Base-by-base conservation (phyloP, 1,140 invertebrate species). In the Gryllus bimaculatus region DNA sequence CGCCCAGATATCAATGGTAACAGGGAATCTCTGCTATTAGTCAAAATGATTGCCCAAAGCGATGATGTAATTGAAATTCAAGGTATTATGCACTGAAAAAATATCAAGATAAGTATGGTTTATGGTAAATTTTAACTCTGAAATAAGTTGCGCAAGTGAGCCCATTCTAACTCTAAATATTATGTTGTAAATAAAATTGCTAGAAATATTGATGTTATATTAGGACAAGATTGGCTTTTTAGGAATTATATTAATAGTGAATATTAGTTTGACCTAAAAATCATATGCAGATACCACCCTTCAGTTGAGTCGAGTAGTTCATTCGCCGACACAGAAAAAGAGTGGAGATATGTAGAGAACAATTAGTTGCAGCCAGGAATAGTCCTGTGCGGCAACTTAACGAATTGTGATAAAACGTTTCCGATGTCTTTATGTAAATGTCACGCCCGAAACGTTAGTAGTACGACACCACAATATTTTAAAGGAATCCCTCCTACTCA, bases 211-310 rank as follows among this genome's bases (percentile, higher is more conserved):
- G 4, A 76, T 47, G 8, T 76, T 7, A 76, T 76, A 10, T n/a
- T 76, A 47, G 75, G 39, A 7, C 75, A 76, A n/a, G 75, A 76
- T 47, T 76, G 75, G 47, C 39, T 76, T 47, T 47, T 47, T 12
- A 8, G 7, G 8, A 47, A 76, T 76, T 18, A n/a, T 47, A 47
- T 7, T 47, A 7, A n/a, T n/a, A n/a, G n/a, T n/a, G n/a, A n/a
- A n/a, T n/a, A n/a, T n/a, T n/a, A n/a, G n/a, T n/a, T n/a, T n/a
- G 6, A 13, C 12, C 8, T 26, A 76, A 4, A 47, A 48, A 7
- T 13, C 5, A 54, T 7, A 47, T 47, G 4, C 8, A 3, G n/a
- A 13, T 47, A 47, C 39, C 75, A 8, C 75, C 75, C 39, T 76
- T 47, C 8, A 47, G 26, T n/a, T 47, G 10, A 76, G n/a, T 47